Percentiles rank a stretch among this genome's conserved stretches.
phyloP scores from a whole-genome alignment of 2,797 vertebrate species.

The Cuculus canorus region DNA sequence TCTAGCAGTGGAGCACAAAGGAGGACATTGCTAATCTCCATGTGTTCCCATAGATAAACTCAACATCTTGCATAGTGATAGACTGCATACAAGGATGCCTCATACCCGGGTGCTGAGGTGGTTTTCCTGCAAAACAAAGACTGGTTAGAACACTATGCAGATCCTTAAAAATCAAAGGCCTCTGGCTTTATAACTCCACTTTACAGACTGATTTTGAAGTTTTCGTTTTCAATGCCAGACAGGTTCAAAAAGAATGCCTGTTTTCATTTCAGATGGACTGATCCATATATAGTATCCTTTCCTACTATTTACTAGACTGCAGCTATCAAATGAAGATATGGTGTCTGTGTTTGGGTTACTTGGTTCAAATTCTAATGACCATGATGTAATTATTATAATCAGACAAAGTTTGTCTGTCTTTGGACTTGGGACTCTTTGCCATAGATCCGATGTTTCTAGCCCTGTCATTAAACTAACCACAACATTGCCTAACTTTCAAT shows the following conservation, averaged over 20 bases:
- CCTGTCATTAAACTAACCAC: constrained; percentile 75
- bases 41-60: constrained; percentile 56
- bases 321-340: constrained; percentile 89
- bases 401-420: constrained; percentile 80
- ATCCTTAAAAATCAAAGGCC: constrained; percentile 83
- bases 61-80: background rate
- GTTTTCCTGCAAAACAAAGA: constrained; percentile 74
- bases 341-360: constrained; percentile 88
- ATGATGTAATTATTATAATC: constrained; percentile 83
- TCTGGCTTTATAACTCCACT: constrained; percentile 81
- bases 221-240: constrained; percentile 85
- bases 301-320: constrained; percentile 81
- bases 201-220: constrained; percentile 84
- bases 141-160: constrained; percentile 77
- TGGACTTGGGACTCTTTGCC: constrained; percentile 76
- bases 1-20: constrained; percentile 43
- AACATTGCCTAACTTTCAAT: constrained; percentile 80
- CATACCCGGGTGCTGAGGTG: constrained; percentile 42
- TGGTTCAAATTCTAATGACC: constrained; percentile 81
- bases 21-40: constrained; percentile 3
- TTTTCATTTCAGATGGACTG: constrained; percentile 87
- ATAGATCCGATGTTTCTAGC: constrained; percentile 55
- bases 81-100: constrained; percentile 6
- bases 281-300: constrained; percentile 84
- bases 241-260: constrained; percentile 87